Evolutionary conservation across 64 coral and sea anemone species (phyloP).

Genomic region (Catalaphyllia jardinei): DNA sequence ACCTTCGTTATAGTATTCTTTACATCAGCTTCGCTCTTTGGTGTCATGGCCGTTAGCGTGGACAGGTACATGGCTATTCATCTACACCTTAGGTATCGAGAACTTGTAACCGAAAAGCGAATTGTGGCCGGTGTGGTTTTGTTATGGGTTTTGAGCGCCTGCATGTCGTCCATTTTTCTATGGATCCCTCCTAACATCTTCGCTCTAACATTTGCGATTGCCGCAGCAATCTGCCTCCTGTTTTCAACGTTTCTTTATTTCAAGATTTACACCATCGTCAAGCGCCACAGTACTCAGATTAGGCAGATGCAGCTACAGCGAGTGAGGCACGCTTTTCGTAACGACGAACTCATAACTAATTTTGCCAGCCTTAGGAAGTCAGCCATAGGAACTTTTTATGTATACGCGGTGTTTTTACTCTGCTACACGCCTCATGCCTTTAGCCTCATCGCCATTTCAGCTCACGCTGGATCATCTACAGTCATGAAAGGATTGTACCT

Average conservation of each 20-base stretch:
- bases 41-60: not conserved
- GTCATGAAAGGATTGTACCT: conserved; percentile 11
- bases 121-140: not conserved
- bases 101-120: conserved; percentile 7
- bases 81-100: conserved; percentile 20
- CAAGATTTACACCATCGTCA: conserved; percentile 4
- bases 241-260: conserved; percentile 13
- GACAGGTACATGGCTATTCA: conserved; percentile 20
- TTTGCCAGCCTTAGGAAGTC: conserved; percentile 5
- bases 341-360: not conserved
- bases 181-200: not conserved
- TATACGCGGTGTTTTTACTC: conserved; percentile 6
- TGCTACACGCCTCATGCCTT: conserved; percentile 21
- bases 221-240: not conserved
- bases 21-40: conserved; percentile 16
- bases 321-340: not conserved
- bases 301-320: not conserved
- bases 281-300: conserved; percentile 11
- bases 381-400: conserved; percentile 5
- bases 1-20: conserved; percentile 25
- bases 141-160: not conserved
- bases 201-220: not conserved
- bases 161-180: not conserved
- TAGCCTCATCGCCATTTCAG: not conserved
- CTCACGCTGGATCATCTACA: not conserved